Evolutionary conservation across 2,888 invertebrate genomes (phyloP).

Genomic region (Sphaerophoria taeniata): DNA sequence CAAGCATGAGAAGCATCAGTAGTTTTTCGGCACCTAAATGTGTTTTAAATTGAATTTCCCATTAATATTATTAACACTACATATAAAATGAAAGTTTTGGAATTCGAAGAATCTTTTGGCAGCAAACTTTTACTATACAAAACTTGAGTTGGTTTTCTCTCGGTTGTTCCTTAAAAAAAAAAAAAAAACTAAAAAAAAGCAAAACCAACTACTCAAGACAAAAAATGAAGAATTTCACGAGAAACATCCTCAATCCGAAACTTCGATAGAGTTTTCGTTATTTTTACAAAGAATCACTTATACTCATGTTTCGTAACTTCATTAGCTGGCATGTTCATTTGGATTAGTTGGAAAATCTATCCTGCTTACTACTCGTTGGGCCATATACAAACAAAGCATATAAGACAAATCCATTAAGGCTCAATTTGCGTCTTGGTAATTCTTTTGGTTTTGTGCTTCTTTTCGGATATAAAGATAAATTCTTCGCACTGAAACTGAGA

Average conservation of each 20-base stretch:
- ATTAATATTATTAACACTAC: slow-evolving; percentile 47
- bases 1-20: no score
- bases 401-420: slow-evolving; percentile 57
- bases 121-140: slow-evolving; percentile 45
- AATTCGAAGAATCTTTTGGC: slow-evolving; percentile 55
- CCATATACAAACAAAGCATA: no score
- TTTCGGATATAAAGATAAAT: not conserved
- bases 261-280: slow-evolving; percentile 5
- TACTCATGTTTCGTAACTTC: slow-evolving; percentile 56
- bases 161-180: not conserved
- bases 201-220: not conserved
- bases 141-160: not conserved
- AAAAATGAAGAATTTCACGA: not conserved
- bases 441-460: not conserved
- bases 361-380: no score
- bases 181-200: not conserved
- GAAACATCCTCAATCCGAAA: no score
- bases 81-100: slow-evolving; percentile 36
- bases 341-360: slow-evolving; percentile 63
- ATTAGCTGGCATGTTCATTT: slow-evolving; percentile 62
- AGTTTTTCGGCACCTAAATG: not conserved
- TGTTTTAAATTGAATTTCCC: slow-evolving; percentile 42
- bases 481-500: slow-evolving; percentile 18
- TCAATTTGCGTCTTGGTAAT: slow-evolving; percentile 10
- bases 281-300: slow-evolving; percentile 19